These are phyloP conservation scores for Lanius ludovicianus DNA, from an alignment of 2,113 vertebrate genomes.

Conservation along the genomic window DNA sequence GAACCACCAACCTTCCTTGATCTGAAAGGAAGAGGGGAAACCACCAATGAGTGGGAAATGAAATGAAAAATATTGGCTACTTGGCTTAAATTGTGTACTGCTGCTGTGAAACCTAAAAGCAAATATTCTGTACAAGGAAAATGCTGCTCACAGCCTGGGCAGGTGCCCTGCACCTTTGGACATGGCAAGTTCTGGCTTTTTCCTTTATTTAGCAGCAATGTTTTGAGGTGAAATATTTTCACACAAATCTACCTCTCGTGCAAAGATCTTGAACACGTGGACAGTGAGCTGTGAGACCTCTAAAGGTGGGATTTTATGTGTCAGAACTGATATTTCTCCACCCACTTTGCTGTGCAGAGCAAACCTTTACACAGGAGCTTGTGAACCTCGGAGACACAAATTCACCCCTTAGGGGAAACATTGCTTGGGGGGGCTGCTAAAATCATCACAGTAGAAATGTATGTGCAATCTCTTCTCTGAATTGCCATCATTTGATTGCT, in stretches of 20 bases:
- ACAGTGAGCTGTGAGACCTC: not conserved
- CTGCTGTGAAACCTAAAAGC: not conserved
- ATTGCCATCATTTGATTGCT: not conserved
- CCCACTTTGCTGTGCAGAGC: not conserved
- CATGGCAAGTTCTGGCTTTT: not conserved
- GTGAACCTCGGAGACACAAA: not conserved
- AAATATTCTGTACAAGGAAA: not conserved
- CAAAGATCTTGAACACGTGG: not conserved
- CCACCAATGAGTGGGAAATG: not conserved
- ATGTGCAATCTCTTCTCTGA: not conserved
- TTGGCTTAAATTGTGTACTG: not conserved
- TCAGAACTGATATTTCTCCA: not conserved
- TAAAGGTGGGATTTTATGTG: not conserved
- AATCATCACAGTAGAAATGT: not conserved
- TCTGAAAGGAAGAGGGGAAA: not conserved
- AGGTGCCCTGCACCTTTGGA: not conserved
- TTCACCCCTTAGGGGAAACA: not conserved
- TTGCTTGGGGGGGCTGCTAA: not conserved
- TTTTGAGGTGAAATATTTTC: not conserved
- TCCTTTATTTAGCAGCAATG: not conserved
- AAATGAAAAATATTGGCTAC: not conserved
- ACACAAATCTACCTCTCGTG: rapidly evolving
- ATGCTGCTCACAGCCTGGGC: not conserved
- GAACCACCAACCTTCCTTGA: not conserved
- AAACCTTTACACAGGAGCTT: rapidly evolving